Evolutionary conservation across 2,888 invertebrate genomes (phyloP), one percentile per base, ranked within the genome.

Genomic region (Hoplodrina blanda): DNA sequence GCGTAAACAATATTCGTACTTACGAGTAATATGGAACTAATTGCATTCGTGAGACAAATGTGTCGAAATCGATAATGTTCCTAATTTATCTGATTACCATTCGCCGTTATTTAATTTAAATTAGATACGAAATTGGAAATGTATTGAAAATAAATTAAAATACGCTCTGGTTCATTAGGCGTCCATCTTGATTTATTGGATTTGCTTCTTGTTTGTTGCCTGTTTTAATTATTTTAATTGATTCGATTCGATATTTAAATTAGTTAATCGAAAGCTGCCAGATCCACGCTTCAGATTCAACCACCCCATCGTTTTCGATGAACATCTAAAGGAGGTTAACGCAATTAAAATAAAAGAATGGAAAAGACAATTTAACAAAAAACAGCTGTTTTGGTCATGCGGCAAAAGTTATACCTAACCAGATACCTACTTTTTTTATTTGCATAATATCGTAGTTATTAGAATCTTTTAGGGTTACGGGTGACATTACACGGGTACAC

Each of bases 1-100:
- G 83, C 64, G 49, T 69, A 78, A 73, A 74, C 73, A 85, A 83
- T 83, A 52, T 62, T 54, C 30, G 46, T 60, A 73, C 37, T 56
- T 57, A 68, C 57, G 46, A 44, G 53, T 54, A 44, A 56, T 61
- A 67, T 44, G 57, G 59, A 73, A 71, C 71, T 83, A 76, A 83
- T 81, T 73, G 57, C 67, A 67, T 25, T 64, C 78, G 64, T 76
- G 70, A 78, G 60, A 72, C 68, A 73, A 69, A 61, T 70, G 73
- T 78, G 73, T 55, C 37, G 76, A 70, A 74, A 75, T 66, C 33
- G n/a, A 77, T 72, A 67, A 77, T 20, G 44, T 19, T 55, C 46
- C 19, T 73, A 63, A 62, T 69, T 63, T 55, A 72, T 65, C 33
- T 25, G 25, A 65, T 60, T 52, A 61, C 53, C n/a, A 55, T 52